phyloP scores from a whole-genome alignment of 2,888 invertebrate genomes.

The Copidosoma aretas region DNA sequence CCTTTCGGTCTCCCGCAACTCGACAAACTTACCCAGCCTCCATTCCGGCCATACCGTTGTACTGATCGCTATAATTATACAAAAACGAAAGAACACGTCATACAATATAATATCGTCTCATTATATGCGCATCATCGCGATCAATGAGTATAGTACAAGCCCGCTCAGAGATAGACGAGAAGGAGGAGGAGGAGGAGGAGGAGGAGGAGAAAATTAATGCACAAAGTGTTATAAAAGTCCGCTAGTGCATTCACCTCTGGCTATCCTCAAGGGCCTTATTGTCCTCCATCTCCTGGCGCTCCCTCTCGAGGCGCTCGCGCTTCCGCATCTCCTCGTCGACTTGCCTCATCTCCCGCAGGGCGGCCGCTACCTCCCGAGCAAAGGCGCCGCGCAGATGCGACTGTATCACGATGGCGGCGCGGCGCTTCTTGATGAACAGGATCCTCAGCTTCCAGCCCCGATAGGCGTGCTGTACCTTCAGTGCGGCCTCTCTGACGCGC shows the following conservation, averaged over 20 bases:
- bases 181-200: too few relatives aligned
- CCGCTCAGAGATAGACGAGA: too few relatives aligned
- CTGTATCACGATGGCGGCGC: slow-evolving; percentile 86
- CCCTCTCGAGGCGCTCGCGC: slow-evolving; percentile 76
- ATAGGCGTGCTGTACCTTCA: slow-evolving; percentile 83
- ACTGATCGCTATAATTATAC: slow-evolving; percentile 63
- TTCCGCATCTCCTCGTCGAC: slow-evolving; percentile 87
- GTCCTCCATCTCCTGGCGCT: slow-evolving; percentile 67
- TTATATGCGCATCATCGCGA: not conserved
- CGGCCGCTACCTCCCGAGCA: slow-evolving; percentile 86
- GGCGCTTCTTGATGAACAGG: slow-evolving; percentile 78
- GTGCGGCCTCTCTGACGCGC: slow-evolving; percentile 71
- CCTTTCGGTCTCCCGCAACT: not conserved
- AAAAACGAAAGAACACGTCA: slow-evolving; percentile 45
- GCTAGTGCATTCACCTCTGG: slow-evolving; percentile 64
- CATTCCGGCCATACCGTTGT: slow-evolving; percentile 65
- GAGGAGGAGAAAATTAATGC: not conserved
- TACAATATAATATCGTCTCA: too few relatives aligned
- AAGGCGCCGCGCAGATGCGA: slow-evolving; percentile 87
- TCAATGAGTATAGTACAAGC: not conserved
- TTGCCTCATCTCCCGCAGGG: slow-evolving; percentile 83
- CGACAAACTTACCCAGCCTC: slow-evolving; percentile 64
- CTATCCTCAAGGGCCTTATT: slow-evolving; percentile 70
- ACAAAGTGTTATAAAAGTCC: not conserved
- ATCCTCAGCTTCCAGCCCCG: slow-evolving; percentile 85